Conservation (phyloP, 2,113 vertebrate genomes). For the Oncorhynchus clarkii region DNA sequence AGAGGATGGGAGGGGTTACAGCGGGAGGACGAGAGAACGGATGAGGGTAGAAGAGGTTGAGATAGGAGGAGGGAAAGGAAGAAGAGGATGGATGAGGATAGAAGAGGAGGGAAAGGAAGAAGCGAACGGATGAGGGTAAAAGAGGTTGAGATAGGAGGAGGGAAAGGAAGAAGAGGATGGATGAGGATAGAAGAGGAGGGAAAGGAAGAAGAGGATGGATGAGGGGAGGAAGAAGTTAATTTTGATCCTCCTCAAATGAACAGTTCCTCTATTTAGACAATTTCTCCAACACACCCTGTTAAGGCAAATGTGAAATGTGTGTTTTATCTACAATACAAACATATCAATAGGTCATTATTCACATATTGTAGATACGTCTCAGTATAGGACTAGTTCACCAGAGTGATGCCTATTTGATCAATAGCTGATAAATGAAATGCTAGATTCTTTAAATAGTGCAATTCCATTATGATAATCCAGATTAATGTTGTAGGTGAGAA, state of each 20-base stretch:
- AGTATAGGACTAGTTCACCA: not conserved
- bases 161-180: slow-evolving; percentile 12
- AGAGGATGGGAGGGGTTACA: slow-evolving; percentile 32
- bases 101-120: not conserved
- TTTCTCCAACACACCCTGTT: slow-evolving; percentile 40
- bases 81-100: not conserved
- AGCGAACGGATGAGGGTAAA: not conserved
- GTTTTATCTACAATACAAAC: not conserved
- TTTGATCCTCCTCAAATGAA: slow-evolving; percentile 22
- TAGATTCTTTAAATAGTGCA: too few species aligned
- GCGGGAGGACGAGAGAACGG: not conserved
- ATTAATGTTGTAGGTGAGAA: too few species aligned
- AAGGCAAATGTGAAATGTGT: slow-evolving; percentile 63
- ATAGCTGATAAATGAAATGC: too few species aligned
- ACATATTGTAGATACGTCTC: not conserved
- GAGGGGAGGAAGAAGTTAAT: slow-evolving; percentile 5
- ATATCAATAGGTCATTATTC: not conserved
- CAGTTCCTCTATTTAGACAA: slow-evolving; percentile 17
- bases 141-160: not conserved
- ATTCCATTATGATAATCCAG: too few species aligned
- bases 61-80: slow-evolving; percentile 14
- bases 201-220: slow-evolving; percentile 21
- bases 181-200: not conserved
- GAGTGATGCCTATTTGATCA: not conserved
- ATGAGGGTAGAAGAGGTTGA: not conserved